These are phyloP conservation scores for Hypena proboscidalis DNA, from an alignment of 2,888 invertebrate species.

Conservation along the genomic window DNA sequence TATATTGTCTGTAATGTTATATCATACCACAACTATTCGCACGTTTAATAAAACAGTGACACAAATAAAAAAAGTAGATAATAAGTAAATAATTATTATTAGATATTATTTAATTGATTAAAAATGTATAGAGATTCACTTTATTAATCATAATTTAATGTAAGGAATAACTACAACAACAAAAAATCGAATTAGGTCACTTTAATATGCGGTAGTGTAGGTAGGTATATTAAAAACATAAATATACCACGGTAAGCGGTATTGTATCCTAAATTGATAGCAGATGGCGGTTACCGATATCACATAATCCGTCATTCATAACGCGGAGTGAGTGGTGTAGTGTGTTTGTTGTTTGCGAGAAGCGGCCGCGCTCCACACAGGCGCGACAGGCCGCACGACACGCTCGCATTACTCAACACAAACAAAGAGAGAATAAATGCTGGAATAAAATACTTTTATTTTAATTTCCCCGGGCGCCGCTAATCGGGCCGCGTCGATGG, in stretches of 20 bases:
- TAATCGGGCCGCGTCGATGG: slow-evolving; percentile 81
- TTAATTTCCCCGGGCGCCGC: slow-evolving; percentile 84
- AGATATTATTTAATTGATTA: too few species aligned
- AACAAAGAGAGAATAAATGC: slow-evolving; percentile 82
- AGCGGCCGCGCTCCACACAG: slow-evolving; percentile 28
- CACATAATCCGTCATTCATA: slow-evolving; percentile 42
- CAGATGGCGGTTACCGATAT: slow-evolving; percentile 21
- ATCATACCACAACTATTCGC: too few species aligned
- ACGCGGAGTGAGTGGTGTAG: slow-evolving; percentile 14
- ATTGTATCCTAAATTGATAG: slow-evolving; percentile 17
- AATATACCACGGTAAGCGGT: slow-evolving; percentile 1
- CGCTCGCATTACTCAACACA: slow-evolving; percentile 71
- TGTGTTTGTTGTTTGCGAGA: background rate
- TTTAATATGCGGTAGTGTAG: too few species aligned
- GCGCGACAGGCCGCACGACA: slow-evolving; percentile 50
- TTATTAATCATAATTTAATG: too few species aligned
- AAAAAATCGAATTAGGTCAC: too few species aligned
- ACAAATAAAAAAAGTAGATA: too few species aligned
- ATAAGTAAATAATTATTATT: too few species aligned
- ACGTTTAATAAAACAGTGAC: too few species aligned
- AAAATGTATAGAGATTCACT: too few species aligned
- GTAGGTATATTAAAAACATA: too few species aligned
- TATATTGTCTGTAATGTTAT: too few species aligned
- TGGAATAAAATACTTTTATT: slow-evolving; percentile 84
- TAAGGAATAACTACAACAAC: too few species aligned